Percentiles rank a stretch among this genome's conserved stretches.
Conservation (phyloP, 2,113 vertebrate species). For the Oncorhynchus gorbuscha region DNA sequence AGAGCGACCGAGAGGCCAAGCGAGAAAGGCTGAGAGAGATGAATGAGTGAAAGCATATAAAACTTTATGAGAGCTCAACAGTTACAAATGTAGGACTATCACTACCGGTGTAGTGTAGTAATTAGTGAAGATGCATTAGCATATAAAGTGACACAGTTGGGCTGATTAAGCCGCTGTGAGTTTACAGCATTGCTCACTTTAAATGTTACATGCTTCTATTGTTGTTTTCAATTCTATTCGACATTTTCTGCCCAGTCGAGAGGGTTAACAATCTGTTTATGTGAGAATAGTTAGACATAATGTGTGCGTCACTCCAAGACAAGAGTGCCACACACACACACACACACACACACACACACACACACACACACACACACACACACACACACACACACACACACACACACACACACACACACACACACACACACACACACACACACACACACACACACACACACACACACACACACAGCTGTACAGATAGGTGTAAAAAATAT, state of each 20-base stretch:
- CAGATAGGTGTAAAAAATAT: neutral
- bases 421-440: constrained; percentile 34
- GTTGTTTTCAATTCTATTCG: too few species aligned
- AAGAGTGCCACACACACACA: constrained; percentile 24
- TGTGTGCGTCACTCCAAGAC: constrained; percentile 36
- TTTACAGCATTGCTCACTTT: constrained; percentile 1
- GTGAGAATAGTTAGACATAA: constrained; percentile 45
- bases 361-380: constrained; percentile 41
- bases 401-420: constrained; percentile 27
- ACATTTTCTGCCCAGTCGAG: constrained; percentile 28
- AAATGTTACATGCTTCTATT: too few species aligned
- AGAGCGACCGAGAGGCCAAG: neutral
- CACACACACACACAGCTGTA: constrained; percentile 21
- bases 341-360: constrained; percentile 47
- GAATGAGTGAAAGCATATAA: neutral
- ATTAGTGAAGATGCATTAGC: constrained; percentile 9
- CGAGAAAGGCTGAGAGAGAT: neutral
- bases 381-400: constrained; percentile 46
- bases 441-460: constrained; percentile 28
- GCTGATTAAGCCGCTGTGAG: neutral
- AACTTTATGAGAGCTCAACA: neutral
- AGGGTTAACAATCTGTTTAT: constrained; percentile 43
- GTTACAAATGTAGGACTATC: neutral
- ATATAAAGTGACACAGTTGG: neutral
- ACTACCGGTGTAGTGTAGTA: neutral